phyloP scores from a whole-genome alignment of 2,888 invertebrate species.

The Ferdinandea cuprea region DNA sequence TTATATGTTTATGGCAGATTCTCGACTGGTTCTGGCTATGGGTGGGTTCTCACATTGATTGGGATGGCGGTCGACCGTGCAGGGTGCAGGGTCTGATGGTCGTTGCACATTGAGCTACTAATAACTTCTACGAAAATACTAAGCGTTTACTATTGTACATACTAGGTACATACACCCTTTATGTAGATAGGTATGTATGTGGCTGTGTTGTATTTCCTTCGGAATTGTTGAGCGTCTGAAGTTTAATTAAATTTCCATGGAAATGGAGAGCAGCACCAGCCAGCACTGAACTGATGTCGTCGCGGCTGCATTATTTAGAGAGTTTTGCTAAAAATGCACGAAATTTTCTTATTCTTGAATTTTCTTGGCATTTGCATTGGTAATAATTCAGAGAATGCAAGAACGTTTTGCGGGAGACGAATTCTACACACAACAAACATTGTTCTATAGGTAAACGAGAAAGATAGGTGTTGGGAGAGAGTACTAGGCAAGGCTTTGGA shows the following conservation, averaged over 20 bases:
- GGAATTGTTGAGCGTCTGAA: slow-evolving; percentile 17
- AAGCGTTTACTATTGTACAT: slow-evolving; percentile 14
- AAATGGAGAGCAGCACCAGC: slow-evolving; percentile 2
- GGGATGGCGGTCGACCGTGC: not conserved
- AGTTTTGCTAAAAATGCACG: not conserved
- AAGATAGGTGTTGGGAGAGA: too few species aligned
- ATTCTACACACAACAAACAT: not conserved
- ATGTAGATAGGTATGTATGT: not conserved
- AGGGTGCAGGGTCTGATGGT: too few species aligned
- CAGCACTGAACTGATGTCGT: not conserved
- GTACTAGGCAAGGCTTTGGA: too few species aligned
- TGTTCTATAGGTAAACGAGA: too few species aligned
- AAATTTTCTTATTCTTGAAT: slow-evolving; percentile 8
- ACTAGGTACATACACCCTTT: too few species aligned
- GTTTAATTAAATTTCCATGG: slow-evolving; percentile 37
- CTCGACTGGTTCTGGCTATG: not conserved
- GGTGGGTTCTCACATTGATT: not conserved
- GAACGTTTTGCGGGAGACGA: not conserved
- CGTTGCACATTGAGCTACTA: slow-evolving; percentile 1
- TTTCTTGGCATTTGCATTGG: slow-evolving; percentile 5
- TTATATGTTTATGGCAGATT: not conserved
- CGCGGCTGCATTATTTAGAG: not conserved
- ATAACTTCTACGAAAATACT: slow-evolving; percentile 39
- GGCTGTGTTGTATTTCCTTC: not conserved
- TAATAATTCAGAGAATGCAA: slow-evolving; percentile 2